Base-by-base conservation (phyloP, 2,888 invertebrate genomes). In the Brachyopa scutellaris region DNA sequence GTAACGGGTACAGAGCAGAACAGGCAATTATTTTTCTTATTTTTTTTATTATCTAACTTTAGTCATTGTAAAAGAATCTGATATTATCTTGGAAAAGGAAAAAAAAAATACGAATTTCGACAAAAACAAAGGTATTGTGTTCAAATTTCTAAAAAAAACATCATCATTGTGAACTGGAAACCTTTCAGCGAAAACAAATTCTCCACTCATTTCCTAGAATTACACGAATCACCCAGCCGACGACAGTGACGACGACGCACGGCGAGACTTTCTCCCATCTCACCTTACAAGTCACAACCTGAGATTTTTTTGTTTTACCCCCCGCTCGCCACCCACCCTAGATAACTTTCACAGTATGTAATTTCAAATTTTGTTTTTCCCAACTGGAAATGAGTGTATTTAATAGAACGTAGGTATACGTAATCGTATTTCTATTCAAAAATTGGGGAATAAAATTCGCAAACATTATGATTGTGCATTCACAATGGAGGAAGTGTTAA, bases 291-390 rank as follows among this genome's bases (percentile, higher is more conserved):
- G n/a, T n/a, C n/a, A n/a, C n/a, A n/a, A n/a, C n/a, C n/a, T n/a
- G n/a, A n/a, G n/a, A n/a, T n/a, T n/a, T n/a, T n/a, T n/a, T n/a
- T n/a, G n/a, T n/a, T n/a, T n/a, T n/a, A n/a, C n/a, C n/a, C n/a
- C n/a, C n/a, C n/a, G n/a, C n/a, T n/a, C n/a, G n/a, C n/a, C n/a
- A n/a, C n/a, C n/a, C n/a, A n/a, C n/a, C n/a, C n/a, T n/a, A 15
- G 13, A 57, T 40, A 15, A 59, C 57, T 26, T 59, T 40, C 26
- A 40, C 38, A 59, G n/a, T 40, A 15, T n/a, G n/a, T n/a, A n/a
- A n/a, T n/a, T n/a, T n/a, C n/a, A n/a, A 17, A 26, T 40, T 40
- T 40, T 40, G 21, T 23, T n/a, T n/a, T n/a, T n/a, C n/a, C n/a
- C n/a, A n/a, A n/a, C n/a, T n/a, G n/a, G n/a, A n/a, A n/a, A n/a